These are phyloP conservation scores for Caradrina kadenii DNA, from an alignment of 2,888 invertebrate genomes.

Conservation along the genomic window DNA sequence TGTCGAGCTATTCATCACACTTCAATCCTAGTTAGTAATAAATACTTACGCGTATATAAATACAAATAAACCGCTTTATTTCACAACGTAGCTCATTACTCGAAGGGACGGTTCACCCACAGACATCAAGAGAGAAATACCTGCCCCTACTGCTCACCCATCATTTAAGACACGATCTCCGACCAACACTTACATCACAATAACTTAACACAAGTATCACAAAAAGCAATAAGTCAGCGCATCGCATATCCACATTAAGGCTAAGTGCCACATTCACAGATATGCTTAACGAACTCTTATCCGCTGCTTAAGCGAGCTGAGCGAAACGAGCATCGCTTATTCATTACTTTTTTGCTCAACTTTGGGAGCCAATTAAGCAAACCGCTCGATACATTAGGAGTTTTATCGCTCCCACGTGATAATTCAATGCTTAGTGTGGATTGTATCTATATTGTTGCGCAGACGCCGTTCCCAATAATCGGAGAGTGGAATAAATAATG, in stretches of 20 bases:
- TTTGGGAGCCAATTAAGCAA: constrained; percentile 60
- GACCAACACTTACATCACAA: constrained; percentile 22
- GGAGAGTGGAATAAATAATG: constrained; percentile 31
- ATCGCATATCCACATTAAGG: constrained; percentile 9
- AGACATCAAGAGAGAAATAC: constrained; percentile 3
- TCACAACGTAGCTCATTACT: not conserved
- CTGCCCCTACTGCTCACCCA: constrained; percentile 6
- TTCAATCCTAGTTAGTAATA: not conserved
- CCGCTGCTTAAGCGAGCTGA: constrained; percentile 34
- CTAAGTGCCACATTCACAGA: constrained; percentile 47
- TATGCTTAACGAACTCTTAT: constrained; percentile 56
- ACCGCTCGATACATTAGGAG: constrained; percentile 54
- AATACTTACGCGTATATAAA: not conserved
- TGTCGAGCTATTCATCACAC: constrained; percentile 9
- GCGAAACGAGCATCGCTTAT: constrained; percentile 55
- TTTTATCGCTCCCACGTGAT: constrained; percentile 53
- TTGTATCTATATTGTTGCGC: constrained; percentile 47
- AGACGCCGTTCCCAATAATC: constrained; percentile 28
- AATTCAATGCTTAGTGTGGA: constrained; percentile 52
- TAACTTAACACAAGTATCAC: constrained; percentile 26
- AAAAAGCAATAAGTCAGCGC: constrained; percentile 11
- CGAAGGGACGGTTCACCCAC: not conserved
- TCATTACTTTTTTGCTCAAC: constrained; percentile 56
- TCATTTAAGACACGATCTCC: constrained; percentile 3
- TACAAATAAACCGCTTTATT: constrained; percentile 13